Percentiles rank a stretch among this genome's conserved stretches.
Evolutionary conservation across 1,140 invertebrate species (phyloP).

Genomic region (Cyclargus thomasi): DNA sequence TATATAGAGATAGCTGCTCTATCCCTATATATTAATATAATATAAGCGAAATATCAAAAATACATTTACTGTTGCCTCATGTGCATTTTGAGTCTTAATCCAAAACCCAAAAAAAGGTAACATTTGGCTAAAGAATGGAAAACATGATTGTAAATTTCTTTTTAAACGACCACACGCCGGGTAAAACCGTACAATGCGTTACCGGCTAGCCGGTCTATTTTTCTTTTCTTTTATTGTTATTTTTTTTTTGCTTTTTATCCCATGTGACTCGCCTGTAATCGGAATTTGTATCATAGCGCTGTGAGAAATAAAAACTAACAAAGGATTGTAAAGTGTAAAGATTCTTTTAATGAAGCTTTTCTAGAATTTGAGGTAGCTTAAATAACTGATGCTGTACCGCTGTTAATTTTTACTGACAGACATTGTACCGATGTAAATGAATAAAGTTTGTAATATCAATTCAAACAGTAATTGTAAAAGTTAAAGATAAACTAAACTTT

Average conservation of each 20-base stretch:
- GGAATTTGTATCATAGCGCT: constrained; percentile 3
- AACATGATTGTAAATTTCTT: not conserved
- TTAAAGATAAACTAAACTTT: too few relatives aligned
- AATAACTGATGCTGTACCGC: too few relatives aligned
- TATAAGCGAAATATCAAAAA: not conserved
- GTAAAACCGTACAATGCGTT: not conserved
- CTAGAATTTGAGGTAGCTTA: too few relatives aligned
- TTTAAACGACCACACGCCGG: not conserved
- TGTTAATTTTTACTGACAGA: too few relatives aligned
- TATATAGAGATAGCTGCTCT: too few relatives aligned
- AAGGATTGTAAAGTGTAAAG: not conserved
- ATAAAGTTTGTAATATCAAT: too few relatives aligned
- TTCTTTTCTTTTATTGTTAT: not conserved
- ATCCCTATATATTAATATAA: too few relatives aligned
- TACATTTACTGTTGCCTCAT: not conserved
- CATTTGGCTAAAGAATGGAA: not conserved
- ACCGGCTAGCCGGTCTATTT: not conserved
- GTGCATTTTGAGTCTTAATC: not conserved
- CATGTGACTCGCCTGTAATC: not conserved
- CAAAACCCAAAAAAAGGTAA: not conserved
- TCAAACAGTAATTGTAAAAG: too few relatives aligned
- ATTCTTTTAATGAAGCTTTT: not conserved
- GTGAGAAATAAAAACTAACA: constrained; percentile 5
- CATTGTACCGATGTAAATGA: too few relatives aligned
- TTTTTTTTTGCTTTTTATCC: constrained; percentile 5